A percentile compares a stretch with the other conserved stretches of the same genome.
phyloP scores from a whole-genome alignment of 1,140 invertebrate genomes.

The Drosophila burlai region DNA sequence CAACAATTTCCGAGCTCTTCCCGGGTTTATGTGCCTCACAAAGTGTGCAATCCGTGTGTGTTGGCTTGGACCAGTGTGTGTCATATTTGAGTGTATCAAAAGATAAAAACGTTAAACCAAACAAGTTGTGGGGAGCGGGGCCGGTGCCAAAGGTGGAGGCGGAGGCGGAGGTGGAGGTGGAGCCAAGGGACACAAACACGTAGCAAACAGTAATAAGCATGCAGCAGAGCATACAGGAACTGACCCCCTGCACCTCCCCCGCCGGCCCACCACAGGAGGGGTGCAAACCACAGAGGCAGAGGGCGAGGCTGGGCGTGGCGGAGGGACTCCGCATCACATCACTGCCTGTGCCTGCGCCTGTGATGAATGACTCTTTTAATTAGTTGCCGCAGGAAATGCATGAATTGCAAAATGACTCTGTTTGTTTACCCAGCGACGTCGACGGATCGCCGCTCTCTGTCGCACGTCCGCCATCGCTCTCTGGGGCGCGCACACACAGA shows the following conservation, averaged over 20 bases:
- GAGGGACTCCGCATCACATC: constrained; percentile 66
- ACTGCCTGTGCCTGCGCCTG: constrained; percentile 67
- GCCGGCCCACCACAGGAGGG: constrained; percentile 11
- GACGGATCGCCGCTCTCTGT: constrained; percentile 35
- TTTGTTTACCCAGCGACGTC: constrained; percentile 78
- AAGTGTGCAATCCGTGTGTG: constrained; percentile 74
- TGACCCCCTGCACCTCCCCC: constrained; percentile 25
- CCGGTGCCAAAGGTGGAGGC: constrained; percentile 1
- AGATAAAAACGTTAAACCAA: constrained; percentile 81
- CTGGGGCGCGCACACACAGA: constrained; percentile 31
- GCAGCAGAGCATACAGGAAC: constrained; percentile 69
- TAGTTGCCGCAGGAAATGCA: constrained; percentile 85
- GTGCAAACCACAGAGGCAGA: constrained; percentile 43
- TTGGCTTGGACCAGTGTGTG: constrained; percentile 28
- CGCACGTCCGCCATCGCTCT: constrained; percentile 24
- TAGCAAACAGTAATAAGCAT: constrained; percentile 83
- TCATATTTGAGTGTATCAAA: constrained; percentile 80
- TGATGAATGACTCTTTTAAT: constrained; percentile 85
- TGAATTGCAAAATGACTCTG: constrained; percentile 85
- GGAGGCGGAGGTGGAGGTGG: neutral
- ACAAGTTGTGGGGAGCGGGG: constrained; percentile 42
- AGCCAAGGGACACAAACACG: constrained; percentile 64
- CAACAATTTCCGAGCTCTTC: constrained; percentile 57
- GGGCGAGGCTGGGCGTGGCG: constrained; percentile 1
- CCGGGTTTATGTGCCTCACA: constrained; percentile 64